phyloP scores from a whole-genome alignment of 2,113 vertebrate species.

The Typhlomys cinereus region DNA sequence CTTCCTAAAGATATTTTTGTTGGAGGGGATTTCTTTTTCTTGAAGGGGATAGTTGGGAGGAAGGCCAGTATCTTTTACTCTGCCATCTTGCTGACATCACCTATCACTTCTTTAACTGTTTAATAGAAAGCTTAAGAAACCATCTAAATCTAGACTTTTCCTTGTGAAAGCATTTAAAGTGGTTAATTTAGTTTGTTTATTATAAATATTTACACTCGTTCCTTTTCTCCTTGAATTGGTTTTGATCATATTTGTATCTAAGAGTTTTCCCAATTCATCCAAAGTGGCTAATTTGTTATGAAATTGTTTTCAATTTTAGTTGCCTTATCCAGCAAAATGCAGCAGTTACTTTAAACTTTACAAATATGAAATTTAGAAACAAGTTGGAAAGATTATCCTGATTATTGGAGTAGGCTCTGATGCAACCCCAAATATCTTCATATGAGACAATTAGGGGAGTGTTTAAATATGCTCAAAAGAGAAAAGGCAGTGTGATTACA shows the following conservation, averaged over 20 bases:
- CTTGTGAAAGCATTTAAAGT: background rate
- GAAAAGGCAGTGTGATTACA: background rate
- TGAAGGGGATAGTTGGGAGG: no score
- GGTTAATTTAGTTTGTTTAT: background rate
- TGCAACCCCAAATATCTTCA: background rate
- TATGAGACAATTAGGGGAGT: background rate
- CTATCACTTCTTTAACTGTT: background rate
- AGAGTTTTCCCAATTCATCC: background rate
- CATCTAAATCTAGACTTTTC: no score
- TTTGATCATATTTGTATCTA: background rate
- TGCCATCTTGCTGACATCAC: background rate
- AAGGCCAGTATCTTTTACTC: no score
- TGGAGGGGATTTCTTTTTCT: no score
- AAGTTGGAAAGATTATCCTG: background rate
- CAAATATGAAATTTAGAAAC: background rate
- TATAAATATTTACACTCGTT: background rate
- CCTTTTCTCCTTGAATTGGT: background rate
- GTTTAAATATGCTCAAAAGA: background rate
- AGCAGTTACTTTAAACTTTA: no score
- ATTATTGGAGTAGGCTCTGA: background rate
- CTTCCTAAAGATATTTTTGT: background rate
- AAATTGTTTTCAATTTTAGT: background rate
- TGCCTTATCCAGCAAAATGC: background rate
- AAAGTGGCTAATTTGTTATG: background rate
- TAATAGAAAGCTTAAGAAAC: background rate